Conservation (phyloP, 2,113 vertebrate genomes). For the Aplodontia rufa region DNA sequence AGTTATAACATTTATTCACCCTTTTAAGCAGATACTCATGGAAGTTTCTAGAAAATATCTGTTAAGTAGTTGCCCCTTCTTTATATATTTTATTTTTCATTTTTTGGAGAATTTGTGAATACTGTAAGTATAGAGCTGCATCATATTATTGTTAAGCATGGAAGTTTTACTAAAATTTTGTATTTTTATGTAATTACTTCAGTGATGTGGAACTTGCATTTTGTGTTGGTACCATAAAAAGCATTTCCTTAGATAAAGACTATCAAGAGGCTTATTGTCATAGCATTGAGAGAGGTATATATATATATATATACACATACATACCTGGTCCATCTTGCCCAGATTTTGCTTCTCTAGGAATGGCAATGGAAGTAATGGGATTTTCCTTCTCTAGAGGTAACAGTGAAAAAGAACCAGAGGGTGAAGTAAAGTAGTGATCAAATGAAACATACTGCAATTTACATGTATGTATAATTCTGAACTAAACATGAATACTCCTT, state of each 20-base stretch:
- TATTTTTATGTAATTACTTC: background rate
- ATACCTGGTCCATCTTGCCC: background rate
- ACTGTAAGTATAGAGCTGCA: background rate
- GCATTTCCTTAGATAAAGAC: background rate
- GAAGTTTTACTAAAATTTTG: background rate
- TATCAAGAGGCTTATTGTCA: background rate
- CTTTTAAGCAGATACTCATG: background rate
- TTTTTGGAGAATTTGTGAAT: background rate
- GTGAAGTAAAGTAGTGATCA: background rate
- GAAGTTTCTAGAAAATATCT: background rate
- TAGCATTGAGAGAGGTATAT: background rate
- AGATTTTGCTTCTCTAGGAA: background rate
- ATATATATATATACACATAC: no score
- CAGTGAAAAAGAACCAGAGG: background rate
- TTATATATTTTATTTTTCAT: background rate
- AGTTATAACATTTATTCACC: background rate
- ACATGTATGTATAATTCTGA: background rate
- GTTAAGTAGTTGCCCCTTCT: background rate
- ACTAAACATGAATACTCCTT: background rate
- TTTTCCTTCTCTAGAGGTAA: background rate
- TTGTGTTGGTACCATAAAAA: background rate
- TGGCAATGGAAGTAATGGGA: background rate
- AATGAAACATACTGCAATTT: background rate
- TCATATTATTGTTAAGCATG: background rate
- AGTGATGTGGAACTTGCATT: background rate